These are phyloP conservation scores for Antheraea assamensis DNA, from an alignment of 2,888 invertebrate species.

Conservation along the genomic window DNA sequence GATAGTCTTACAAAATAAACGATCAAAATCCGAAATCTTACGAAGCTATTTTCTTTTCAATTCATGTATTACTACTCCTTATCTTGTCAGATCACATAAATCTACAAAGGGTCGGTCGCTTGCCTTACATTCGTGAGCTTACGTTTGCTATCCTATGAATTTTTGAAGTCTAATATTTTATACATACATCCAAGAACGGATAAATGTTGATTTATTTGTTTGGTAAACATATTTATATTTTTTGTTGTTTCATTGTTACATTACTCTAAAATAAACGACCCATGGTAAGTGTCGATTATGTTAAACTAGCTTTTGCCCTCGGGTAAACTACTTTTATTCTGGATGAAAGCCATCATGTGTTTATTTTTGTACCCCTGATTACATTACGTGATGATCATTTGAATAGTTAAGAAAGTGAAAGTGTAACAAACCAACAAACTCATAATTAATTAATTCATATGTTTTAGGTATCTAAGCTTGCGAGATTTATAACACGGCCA, in stretches of 20 bases:
- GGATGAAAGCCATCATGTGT: too few species aligned
- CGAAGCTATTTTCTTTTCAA: slow-evolving; percentile 19
- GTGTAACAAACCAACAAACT: too few species aligned
- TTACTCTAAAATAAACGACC: not conserved
- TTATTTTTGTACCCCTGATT: too few species aligned
- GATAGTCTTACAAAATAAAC: not conserved
- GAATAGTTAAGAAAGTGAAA: too few species aligned
- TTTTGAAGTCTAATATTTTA: slow-evolving; percentile 9
- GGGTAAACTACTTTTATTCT: too few species aligned
- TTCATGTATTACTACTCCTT: slow-evolving; percentile 8
- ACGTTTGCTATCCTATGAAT: slow-evolving; percentile 16
- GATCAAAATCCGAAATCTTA: slow-evolving; percentile 8
- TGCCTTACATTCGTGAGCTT: slow-evolving; percentile 9
- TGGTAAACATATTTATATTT: not conserved
- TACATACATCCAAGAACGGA: not conserved
- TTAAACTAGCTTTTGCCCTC: too few species aligned
- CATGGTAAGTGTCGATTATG: not conserved
- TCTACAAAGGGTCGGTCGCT: slow-evolving; percentile 17
- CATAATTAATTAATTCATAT: not conserved
- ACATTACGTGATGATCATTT: too few species aligned
- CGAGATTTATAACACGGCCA: not conserved
- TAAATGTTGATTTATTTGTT: not conserved
- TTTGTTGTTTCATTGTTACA: not conserved
- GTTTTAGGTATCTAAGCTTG: not conserved
- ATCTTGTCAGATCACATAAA: slow-evolving; percentile 23